phyloP scores from a whole-genome alignment of 2,888 invertebrate species.

The Syrista parreyssii region DNA sequence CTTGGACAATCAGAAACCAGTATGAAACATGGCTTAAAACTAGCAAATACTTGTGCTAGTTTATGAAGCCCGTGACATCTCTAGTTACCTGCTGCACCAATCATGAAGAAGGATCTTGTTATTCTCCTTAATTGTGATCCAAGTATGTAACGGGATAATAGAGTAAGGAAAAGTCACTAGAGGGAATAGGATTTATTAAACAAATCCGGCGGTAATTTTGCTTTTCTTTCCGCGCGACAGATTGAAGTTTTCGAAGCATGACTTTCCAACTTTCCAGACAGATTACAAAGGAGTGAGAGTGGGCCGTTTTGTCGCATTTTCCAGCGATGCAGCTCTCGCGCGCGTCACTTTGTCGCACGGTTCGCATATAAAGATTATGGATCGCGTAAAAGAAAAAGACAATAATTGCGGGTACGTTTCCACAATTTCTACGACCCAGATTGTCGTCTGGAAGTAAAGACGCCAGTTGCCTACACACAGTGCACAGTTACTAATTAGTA shows the following conservation, averaged over 20 bases:
- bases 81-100: too few species aligned
- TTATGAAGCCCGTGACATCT: too few species aligned
- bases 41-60: neutral
- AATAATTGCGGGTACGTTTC: neutral
- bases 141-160: neutral
- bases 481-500: neutral
- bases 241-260: neutral
- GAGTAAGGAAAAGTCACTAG: neutral
- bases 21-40: neutral
- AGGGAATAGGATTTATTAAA: neutral
- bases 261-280: neutral
- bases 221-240: neutral
- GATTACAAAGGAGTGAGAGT: neutral
- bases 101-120: too few species aligned
- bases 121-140: neutral
- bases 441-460: neutral
- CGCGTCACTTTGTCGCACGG: neutral
- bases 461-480: neutral
- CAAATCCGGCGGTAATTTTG: neutral
- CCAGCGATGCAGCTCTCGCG: neutral
- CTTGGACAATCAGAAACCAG: too few species aligned
- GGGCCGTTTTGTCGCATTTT: neutral
- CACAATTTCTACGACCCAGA: conserved; percentile 5
- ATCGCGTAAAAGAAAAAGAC: neutral
- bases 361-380: conserved; percentile 1